Percentiles rank a stretch among this genome's conserved stretches.
Evolutionary conservation across 2,113 vertebrate genomes (phyloP).

Genomic region (Perognathus longimembris): DNA sequence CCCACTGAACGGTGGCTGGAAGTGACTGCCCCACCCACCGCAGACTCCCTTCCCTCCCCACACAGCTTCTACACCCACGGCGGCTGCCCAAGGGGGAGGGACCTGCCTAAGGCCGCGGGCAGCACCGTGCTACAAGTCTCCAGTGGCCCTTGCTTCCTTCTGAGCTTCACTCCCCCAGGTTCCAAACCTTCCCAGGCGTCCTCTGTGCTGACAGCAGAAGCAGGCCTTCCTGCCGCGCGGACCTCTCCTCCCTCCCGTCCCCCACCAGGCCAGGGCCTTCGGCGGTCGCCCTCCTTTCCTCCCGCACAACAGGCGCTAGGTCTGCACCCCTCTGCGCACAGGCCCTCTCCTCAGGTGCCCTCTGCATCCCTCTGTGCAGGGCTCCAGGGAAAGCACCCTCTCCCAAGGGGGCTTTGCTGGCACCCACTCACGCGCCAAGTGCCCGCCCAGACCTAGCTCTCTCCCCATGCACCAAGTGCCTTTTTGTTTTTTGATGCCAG

Average conservation of each 20-base stretch:
- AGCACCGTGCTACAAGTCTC: rapidly evolving
- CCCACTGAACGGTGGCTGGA: not conserved
- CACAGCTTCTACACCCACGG: not conserved
- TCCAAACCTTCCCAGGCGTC: not conserved
- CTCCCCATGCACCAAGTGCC: not conserved
- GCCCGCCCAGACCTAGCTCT: not conserved
- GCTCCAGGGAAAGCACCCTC: not conserved
- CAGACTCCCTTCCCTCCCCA: too few species aligned
- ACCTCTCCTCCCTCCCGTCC: not conserved
- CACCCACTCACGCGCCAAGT: too few species aligned
- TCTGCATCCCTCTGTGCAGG: not conserved
- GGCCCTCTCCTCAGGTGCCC: not conserved
- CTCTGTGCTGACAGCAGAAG: not conserved
- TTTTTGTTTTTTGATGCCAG: too few species aligned
- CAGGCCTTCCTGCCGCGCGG: not conserved
- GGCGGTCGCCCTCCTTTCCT: not conserved
- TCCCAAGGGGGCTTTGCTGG: not conserved
- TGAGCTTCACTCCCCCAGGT: not conserved
- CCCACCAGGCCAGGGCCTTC: not conserved
- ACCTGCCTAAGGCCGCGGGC: not conserved
- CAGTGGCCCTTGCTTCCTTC: not conserved
- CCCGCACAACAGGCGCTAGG: not conserved
- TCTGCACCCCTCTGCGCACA: not conserved
- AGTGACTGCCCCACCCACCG: not conserved
- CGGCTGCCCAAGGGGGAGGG: too few species aligned